These are phyloP conservation scores for Catotricha subobsoleta DNA, from an alignment of 2,888 invertebrate genomes.

Conservation along the genomic window DNA sequence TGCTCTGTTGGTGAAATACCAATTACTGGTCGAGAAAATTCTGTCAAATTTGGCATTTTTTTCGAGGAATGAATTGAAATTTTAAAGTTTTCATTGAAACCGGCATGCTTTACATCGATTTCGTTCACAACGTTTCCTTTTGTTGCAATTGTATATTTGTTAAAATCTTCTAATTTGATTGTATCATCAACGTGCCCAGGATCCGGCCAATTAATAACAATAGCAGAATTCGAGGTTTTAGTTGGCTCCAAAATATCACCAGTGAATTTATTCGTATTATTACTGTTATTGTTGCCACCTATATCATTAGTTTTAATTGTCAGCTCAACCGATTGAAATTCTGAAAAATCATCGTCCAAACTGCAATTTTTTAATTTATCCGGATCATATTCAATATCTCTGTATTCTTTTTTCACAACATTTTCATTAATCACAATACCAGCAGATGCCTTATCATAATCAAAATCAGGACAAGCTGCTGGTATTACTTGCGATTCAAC, in stretches of 20 bases:
- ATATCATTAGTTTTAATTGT: background rate
- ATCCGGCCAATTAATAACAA: conserved; percentile 9
- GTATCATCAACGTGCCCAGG: background rate
- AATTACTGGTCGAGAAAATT: conserved; percentile 5
- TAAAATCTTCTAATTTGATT: background rate
- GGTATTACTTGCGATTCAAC: background rate
- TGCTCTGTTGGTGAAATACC: conserved; percentile 6
- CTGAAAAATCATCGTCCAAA: conserved; percentile 9
- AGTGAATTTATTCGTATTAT: background rate
- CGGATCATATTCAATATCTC: conserved; percentile 29
- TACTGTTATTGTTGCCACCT: background rate
- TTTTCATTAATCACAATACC: conserved; percentile 29
- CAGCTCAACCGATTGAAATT: conserved; percentile 8
- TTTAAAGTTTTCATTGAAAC: no score
- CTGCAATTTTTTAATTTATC: conserved; percentile 10
- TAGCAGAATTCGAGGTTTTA: background rate
- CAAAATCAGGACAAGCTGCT: conserved; percentile 12
- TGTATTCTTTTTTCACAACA: conserved; percentile 29
- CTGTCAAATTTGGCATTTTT: background rate
- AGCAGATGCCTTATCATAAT: conserved; percentile 27
- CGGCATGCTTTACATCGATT: no score
- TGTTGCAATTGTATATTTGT: background rate
- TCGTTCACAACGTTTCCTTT: background rate
- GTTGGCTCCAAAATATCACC: background rate
- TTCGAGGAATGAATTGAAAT: no score